Conservation (phyloP, 1,140 invertebrate genomes). For the Cardiocondyla obscurior region DNA sequence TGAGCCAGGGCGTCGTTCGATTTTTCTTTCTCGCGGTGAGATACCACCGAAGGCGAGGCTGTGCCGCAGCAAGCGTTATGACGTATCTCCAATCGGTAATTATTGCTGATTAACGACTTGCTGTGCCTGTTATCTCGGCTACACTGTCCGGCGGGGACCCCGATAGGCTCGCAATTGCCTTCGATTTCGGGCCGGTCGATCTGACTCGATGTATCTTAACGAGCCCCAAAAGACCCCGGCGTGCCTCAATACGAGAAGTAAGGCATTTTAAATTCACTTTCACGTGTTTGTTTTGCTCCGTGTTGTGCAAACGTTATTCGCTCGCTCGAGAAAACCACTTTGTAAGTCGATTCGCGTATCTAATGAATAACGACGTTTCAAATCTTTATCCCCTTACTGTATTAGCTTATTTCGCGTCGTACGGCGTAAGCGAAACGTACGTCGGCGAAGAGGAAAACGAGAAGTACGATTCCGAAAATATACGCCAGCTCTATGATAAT, state of each 20-base stretch:
- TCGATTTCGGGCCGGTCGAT: slow-evolving; percentile 57
- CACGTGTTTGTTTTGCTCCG: slow-evolving; percentile 30
- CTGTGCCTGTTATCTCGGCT: slow-evolving; percentile 68
- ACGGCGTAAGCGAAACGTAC: neutral
- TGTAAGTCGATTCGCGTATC: neutral
- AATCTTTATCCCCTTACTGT: neutral
- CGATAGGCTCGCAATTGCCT: slow-evolving; percentile 65
- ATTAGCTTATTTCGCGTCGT: neutral
- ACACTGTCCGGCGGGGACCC: slow-evolving; percentile 58
- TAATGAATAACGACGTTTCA: slow-evolving; percentile 16
- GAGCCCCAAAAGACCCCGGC: neutral
- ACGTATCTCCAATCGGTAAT: slow-evolving; percentile 79
- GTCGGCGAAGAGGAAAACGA: neutral
- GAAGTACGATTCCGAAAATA: slow-evolving; percentile 5
- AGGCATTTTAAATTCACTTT: slow-evolving; percentile 38
- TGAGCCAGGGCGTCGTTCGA: slow-evolving; percentile 25
- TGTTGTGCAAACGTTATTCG: neutral
- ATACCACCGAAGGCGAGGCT: slow-evolving; percentile 63
- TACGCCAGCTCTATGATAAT: slow-evolving; percentile 14
- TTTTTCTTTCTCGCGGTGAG: slow-evolving; percentile 65
- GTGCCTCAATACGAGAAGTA: neutral
- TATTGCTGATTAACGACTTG: slow-evolving; percentile 80
- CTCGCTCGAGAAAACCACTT: slow-evolving; percentile 1
- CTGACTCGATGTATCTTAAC: slow-evolving; percentile 28
- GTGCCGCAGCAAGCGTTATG: slow-evolving; percentile 66